phyloP scores from a whole-genome alignment of 2,797 vertebrate species.

The Oryzias sinensis region DNA sequence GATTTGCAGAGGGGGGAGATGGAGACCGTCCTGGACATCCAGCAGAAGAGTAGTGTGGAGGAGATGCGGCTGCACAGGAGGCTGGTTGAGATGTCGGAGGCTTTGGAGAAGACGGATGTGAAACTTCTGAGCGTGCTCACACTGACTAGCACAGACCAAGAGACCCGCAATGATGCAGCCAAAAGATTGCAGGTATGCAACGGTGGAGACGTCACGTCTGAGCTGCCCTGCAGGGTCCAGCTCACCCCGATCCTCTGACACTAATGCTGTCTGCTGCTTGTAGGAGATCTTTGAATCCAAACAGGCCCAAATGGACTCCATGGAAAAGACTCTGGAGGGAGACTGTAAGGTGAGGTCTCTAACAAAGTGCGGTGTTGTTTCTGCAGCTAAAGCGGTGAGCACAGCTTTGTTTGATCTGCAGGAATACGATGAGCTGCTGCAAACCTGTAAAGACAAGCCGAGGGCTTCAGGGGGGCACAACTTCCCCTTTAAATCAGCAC shows the following conservation, averaged over 20 bases:
- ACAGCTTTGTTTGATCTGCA: neutral
- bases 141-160: neutral
- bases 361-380: neutral
- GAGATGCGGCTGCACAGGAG: neutral
- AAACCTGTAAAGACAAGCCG: constrained; percentile 6
- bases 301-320: neutral
- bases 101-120: neutral
- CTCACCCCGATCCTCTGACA: neutral
- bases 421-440: constrained; percentile 40
- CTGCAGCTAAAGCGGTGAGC: neutral
- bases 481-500: constrained; percentile 12
- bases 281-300: constrained; percentile 38
- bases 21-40: neutral
- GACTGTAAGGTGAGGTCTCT: constrained; percentile 20
- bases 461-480: neutral
- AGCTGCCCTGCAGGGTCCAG: too few relatives aligned
- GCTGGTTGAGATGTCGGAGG: neutral
- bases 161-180: neutral
- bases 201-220: too few relatives aligned
- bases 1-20: neutral
- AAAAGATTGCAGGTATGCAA: neutral
- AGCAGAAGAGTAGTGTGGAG: neutral
- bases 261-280: neutral
- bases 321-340: constrained; percentile 11
- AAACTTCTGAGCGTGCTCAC: neutral